Base-by-base conservation (phyloP, 2,113 vertebrate genomes). In the Ailuropoda melanoleuca region DNA sequence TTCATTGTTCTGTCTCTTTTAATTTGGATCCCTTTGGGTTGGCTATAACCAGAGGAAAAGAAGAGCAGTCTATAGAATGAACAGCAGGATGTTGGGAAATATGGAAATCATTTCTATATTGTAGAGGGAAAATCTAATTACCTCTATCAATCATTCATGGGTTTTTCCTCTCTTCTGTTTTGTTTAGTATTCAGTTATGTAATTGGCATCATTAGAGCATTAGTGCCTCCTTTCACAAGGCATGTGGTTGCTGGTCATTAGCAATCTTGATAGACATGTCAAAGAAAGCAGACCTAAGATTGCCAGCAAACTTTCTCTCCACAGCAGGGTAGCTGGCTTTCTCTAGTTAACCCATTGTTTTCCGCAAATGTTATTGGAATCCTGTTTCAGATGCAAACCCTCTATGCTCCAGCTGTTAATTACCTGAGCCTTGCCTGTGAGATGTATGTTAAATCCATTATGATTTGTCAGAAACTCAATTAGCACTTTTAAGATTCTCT, bases 241-340 rank as follows among this genome's bases (percentile, higher is more conserved):
- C 84, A 12, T 96, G 93, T 91, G 81, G 53, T 95, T 95, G 58
- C 64, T 84, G 70, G 95, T 81, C 92, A 93, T 88, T 96, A 96
- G 74, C 83, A 87, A 78, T 93, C 62, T 89, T 77, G 93, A 94
- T 62, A 72, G 56, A 74, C 8, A 4, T 70, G 84, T 81, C 86
- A 89, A 50, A 66, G 83, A 93, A 58, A 88, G 26, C 48, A 24
- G 14, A 39, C 19, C 19, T 26, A 55, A 75, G 84, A 87, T 82
- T 84, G 53, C 80, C 92, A 93, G 80, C 10, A 2, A 1, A 24
- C 34, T 68, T 92, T 58, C 62, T 83, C 46, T 80, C 26, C 75
- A 77, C 72, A 77, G 60, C 39, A 4, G 4, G 21, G 24, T 78
- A 72, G 11, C 86, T 91, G 37, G 39, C 21, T 88, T 70, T 96